Base-by-base conservation (phyloP, 1,140 invertebrate genomes). In the Trichomalopsis sarcophagae region DNA sequence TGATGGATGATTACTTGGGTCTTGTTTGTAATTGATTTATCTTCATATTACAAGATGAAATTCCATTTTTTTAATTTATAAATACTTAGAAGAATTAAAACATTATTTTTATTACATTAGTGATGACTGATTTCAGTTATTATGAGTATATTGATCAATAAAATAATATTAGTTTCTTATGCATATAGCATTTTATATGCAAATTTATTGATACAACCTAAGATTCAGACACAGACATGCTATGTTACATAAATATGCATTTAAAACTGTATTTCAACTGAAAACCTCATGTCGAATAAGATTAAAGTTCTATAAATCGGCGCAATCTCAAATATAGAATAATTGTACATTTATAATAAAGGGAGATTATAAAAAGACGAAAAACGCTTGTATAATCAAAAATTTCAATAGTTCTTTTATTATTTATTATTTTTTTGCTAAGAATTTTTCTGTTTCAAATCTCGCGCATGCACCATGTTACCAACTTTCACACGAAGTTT, bases 1-100 rank as follows among this genome's bases (percentile, higher is more conserved):
- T 99, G 27, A 99, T 99, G 98, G 98, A 99, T 92, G 98, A 99
- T 94, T 99, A 97, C 92, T 94, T 99, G 88, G 98, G 98, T 30
- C 74, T 89, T 86, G 86, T 86, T 30, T 68, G 82, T 86, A 86
- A 89, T 87, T 86, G 50, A 84, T 21, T 50, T 44, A 44, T 1
- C 10, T 44, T 44, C 40, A 50, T 17, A 14, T 50, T 50, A 50
- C 47, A 50, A 14, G 9, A 14, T 14, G 47, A 14, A 50, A 50
- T 50, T 50, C 13, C 47, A 14, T 50, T 50, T 17, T 50, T 2
- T 14, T 27, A 1, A 27, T 27, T 27, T 27, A 27, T 27, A 27
- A 14, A 17, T 50, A 14, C 47, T 69, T 69, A 27, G 66, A 27
- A 69, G 10, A 69, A 69, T 23, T 69, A 10, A 23, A 23, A 13